Base-by-base conservation (phyloP, 1,140 invertebrate genomes). In the Scaptomyza montana region DNA sequence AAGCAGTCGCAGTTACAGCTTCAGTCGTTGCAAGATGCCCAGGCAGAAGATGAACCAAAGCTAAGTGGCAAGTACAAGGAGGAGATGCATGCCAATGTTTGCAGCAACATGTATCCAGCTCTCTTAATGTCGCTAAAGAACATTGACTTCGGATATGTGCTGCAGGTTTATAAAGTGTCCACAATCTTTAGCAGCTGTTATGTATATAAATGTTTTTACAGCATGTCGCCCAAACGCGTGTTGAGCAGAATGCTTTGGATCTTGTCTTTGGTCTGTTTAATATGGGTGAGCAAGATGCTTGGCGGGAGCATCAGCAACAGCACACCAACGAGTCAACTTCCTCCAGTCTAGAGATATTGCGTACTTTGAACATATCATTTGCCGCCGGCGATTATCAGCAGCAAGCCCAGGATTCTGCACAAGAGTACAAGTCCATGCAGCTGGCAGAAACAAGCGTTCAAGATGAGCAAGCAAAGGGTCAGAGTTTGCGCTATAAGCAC, bases 61-160 rank as follows among this genome's bases (percentile, higher is more conserved):
- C 3, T 89, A 9, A 64, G 80, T 9, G 77, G 78, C 43, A 90
- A 86, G 47, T 64, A 76, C 13, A 89, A 91, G 60, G 80, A 81
- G 67, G 75, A 89, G 61, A 82, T 80, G 64, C 86, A 81, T 49
- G 82, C 87, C 41, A 90, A 92, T 74, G 89, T 93, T 12, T 93
- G 92, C 67, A 93, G 92, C 53, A 95, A 94, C 62, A 94, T 94
- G 66, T 94, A 93, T 75, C 93, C 94, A 3, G 92, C 92, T 21
- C 91, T 94, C 59, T 70, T 94, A 12, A 92, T 94, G 77, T 92
- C 93, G 0, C 72, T 93, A 13, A 93, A 93, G 63, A 93, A 93
- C 55, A 93, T 95, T 7, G 94, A 94, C 25, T 92, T 94, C 41
- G 92, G 92, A 0, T 91, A 92, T 63, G 91, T 94, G 49, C 70